Conservation (phyloP, 1,140 invertebrate species). For the Eurosta solidaginis region DNA sequence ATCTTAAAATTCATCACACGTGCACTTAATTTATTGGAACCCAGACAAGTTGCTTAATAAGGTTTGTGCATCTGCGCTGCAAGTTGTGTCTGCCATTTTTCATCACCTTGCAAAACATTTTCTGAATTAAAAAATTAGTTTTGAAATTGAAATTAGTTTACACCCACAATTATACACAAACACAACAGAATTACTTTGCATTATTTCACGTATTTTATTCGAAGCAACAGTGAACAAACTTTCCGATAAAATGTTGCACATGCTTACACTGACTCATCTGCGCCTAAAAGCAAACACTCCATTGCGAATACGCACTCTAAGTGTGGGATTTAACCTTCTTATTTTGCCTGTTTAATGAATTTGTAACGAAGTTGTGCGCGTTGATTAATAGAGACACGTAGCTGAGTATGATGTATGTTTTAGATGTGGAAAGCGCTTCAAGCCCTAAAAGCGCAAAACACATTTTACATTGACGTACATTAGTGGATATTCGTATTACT, state of each 20-base stretch:
- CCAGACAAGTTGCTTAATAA: too few species aligned
- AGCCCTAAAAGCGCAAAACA: constrained; percentile 7
- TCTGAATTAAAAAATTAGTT: constrained; percentile 26
- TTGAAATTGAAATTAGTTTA: constrained; percentile 14
- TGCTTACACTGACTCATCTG: not conserved
- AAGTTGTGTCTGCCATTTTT: too few species aligned
- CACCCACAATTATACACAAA: not conserved
- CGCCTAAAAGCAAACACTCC: not conserved
- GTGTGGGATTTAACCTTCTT: not conserved
- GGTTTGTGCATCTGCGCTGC: too few species aligned
- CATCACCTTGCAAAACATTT: too few species aligned
- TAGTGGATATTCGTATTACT: constrained; percentile 25
- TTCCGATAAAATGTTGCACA: not conserved
- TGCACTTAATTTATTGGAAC: too few species aligned
- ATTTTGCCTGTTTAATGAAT: not conserved
- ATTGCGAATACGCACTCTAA: not conserved
- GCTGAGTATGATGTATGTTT: not conserved
- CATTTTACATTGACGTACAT: not conserved
- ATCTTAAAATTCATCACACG: too few species aligned
- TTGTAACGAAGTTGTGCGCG: constrained; percentile 11
- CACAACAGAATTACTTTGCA: not conserved
- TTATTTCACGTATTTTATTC: not conserved
- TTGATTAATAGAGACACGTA: constrained; percentile 14
- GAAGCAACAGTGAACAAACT: not conserved
- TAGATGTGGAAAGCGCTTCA: too few species aligned